Evolutionary conservation across 2,888 invertebrate genomes (phyloP).

Genomic region (Frankliniella fusca): DNA sequence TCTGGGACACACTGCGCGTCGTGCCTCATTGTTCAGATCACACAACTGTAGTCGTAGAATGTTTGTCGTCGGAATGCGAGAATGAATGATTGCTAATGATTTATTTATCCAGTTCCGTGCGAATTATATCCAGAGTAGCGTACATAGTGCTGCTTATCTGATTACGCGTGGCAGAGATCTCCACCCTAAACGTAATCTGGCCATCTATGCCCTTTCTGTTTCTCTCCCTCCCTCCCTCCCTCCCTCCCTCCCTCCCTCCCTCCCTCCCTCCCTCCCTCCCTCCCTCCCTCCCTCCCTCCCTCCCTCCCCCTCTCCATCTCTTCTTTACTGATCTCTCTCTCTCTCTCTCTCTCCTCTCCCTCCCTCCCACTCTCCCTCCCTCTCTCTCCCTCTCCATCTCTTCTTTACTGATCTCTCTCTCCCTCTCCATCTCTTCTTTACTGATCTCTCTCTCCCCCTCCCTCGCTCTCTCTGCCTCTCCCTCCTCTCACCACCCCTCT

Average conservation of each 20-base stretch:
- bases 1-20: too few species aligned
- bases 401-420: too few species aligned
- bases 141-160: slow-evolving; percentile 30
- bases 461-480: neutral
- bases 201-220: slow-evolving; percentile 28
- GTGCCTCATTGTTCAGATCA: too few species aligned
- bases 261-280: too few species aligned
- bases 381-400: too few species aligned
- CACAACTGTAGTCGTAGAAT: too few species aligned
- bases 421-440: too few species aligned
- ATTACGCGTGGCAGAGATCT: slow-evolving; percentile 33
- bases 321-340: too few species aligned
- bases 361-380: neutral
- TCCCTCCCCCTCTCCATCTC: slow-evolving; percentile 28
- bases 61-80: neutral
- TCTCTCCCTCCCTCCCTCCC: slow-evolving; percentile 34
- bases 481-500: neutral
- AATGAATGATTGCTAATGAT: too few species aligned
- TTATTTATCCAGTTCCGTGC: slow-evolving; percentile 27
- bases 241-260: slow-evolving; percentile 28
- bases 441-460: too few species aligned
- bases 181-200: slow-evolving; percentile 27
- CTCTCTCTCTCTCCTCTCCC: neutral
- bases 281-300: slow-evolving; percentile 32
- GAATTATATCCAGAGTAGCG: slow-evolving; percentile 24